Evolutionary conservation across 2,797 vertebrate species (phyloP).

Genomic region (Acrossocheilus fasciatus): DNA sequence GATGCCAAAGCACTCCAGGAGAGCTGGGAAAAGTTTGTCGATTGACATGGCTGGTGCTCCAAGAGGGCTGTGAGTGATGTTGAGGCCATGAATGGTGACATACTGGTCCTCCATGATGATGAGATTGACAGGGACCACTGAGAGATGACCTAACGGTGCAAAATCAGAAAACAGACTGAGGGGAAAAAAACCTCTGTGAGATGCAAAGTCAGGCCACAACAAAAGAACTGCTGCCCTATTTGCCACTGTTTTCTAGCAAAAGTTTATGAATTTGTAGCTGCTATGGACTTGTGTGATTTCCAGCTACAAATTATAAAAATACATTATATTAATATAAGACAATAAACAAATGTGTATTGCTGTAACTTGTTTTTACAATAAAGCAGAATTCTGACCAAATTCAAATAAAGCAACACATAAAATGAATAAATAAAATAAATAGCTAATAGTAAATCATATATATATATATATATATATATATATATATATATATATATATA

Average conservation of each 20-base stretch:
- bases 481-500: too few relatives aligned
- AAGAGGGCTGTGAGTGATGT: slow-evolving; percentile 70
- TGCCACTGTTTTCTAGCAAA: background rate
- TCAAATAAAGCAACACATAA: background rate
- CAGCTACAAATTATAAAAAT: background rate
- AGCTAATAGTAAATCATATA: background rate
- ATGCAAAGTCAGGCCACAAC: background rate
- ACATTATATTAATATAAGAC: background rate
- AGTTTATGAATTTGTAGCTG: background rate
- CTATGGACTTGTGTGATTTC: background rate
- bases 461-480: too few relatives aligned
- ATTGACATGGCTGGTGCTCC: slow-evolving; percentile 89
- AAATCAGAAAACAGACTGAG: background rate
- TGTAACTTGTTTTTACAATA: background rate
- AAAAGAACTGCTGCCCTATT: background rate
- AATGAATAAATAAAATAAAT: background rate
- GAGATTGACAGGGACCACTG: background rate
- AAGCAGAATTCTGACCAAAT: background rate
- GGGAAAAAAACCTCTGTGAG: background rate
- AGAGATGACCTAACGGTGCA: background rate
- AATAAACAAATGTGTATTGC: background rate
- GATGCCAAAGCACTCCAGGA: slow-evolving; percentile 96
- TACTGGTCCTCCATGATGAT: slow-evolving; percentile 66
- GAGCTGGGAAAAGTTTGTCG: slow-evolving; percentile 92
- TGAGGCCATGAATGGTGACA: slow-evolving; percentile 60